Base-by-base conservation (phyloP, 2,888 invertebrate species). In the Andrena dorsata region DNA sequence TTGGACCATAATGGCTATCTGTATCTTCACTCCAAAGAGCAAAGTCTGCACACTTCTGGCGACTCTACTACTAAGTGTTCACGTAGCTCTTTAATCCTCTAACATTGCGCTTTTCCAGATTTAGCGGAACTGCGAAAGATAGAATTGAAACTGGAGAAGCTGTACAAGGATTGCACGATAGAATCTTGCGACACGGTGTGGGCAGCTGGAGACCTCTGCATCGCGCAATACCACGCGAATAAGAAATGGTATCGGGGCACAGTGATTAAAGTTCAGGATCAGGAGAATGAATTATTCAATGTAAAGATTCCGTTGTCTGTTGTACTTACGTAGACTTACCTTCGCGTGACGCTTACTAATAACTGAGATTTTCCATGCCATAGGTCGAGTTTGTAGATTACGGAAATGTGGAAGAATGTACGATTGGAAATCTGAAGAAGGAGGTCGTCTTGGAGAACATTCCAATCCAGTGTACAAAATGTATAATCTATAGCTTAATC, bases 341-440 rank as follows among this genome's bases (percentile, higher is more conserved):
- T 35, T 64, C 35, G 2, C 10, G 8, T 2, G 13, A 10, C 7
- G 20, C 13, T 35, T n/a, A 16, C 7, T 68, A 69, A 16, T 7
- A 49, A n/a, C 68, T 23, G 0, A 2, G 41, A 51, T 23, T 23
- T 8, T 41, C 3, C 23, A 0, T 49, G 10, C 89, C 92, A 16
- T 89, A 94, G 88, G 95, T 98, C 0, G 94, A 95, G 70, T 98
- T 97, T 93, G 95, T 98, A 0, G 98, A 98, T 94, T 98, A 97
- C 90, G 98, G 98, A 0, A 98, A 97, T 91, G 94, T 95, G 56
- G 98, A 98, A 92, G 92, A 93, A 0, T 96, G 97, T 76, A 87
- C 94, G 0, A 94, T 95, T 16, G 92, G 94, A 0, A 95, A 96
- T 71, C 89, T 98, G 69, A 94, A 96, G 26, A 96, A 96, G 83